Conservation (phyloP, 2,888 invertebrate species). For the Zaprionus obscuricornis region DNA sequence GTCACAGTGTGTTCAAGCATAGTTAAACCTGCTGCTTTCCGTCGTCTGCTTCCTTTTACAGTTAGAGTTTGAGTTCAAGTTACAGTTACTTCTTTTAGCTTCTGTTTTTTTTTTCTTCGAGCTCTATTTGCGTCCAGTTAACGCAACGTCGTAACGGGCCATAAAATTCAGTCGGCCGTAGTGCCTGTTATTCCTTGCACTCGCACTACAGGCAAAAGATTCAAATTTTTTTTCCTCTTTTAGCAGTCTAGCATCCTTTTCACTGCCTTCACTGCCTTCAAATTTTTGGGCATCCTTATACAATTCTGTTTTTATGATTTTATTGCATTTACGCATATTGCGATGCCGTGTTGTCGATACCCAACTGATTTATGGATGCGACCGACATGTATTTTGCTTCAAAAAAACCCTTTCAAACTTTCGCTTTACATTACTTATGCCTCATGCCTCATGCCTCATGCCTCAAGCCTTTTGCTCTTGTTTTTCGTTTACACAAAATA, state of each 20-base stretch:
- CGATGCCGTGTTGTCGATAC: conserved; percentile 47
- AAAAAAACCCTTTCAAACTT: conserved; percentile 57
- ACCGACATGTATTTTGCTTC: too few species aligned
- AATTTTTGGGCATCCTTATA: conserved; percentile 45
- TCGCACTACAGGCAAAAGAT: conserved; percentile 50
- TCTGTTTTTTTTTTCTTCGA: too few species aligned
- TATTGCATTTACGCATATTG: conserved; percentile 78
- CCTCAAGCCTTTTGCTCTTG: conserved; percentile 7
- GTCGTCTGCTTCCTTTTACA: too few species aligned
- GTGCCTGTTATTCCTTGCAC: conserved; percentile 25
- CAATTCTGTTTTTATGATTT: conserved; percentile 78
- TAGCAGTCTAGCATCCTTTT: conserved; percentile 54
- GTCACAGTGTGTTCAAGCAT: too few species aligned
- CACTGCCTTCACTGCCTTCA: conserved; percentile 15
- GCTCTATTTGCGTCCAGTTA: conserved; percentile 77
- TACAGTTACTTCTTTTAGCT: too few species aligned
- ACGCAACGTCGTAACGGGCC: conserved; percentile 61
- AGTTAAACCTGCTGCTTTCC: too few species aligned
- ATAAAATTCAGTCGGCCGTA: conserved; percentile 66
- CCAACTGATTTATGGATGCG: conserved; percentile 77
- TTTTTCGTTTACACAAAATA: conserved; percentile 33
- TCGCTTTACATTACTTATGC: too few species aligned
- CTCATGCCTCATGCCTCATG: conserved; percentile 21
- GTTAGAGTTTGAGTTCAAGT: too few species aligned
- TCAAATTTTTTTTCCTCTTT: too few species aligned